Evolutionary conservation across 2,888 invertebrate genomes (phyloP).

Genomic region (Pollenia griseotomentosa): DNA sequence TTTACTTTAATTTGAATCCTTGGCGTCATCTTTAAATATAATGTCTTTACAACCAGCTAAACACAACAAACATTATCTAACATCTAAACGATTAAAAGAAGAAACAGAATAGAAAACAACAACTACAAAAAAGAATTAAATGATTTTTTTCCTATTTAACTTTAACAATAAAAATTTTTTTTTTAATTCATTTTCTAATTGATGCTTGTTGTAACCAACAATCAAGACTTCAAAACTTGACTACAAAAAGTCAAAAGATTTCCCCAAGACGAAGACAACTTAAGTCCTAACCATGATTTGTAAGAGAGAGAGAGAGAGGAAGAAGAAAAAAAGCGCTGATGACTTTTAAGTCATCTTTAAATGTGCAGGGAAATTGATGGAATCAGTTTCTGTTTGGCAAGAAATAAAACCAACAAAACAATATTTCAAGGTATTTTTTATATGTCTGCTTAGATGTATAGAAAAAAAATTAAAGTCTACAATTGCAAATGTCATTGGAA

Average conservation of each 20-base stretch:
- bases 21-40: conserved; percentile 73
- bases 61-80: conserved; percentile 71
- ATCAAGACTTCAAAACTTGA: conserved; percentile 68
- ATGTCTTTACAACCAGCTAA: conserved; percentile 69
- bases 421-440: conserved; percentile 45
- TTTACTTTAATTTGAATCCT: conserved; percentile 61
- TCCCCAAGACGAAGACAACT: conserved; percentile 6
- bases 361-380: conserved; percentile 63
- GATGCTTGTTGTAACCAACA: conserved; percentile 72
- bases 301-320: neutral
- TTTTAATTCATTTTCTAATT: conserved; percentile 72
- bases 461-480: conserved; percentile 14
- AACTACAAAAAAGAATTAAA: conserved; percentile 23
- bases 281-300: conserved; percentile 2
- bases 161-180: conserved; percentile 23
- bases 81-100: conserved; percentile 64
- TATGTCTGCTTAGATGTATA: neutral
- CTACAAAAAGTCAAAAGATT: conserved; percentile 15
- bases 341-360: conserved; percentile 69
- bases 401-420: conserved; percentile 1
- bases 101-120: conserved; percentile 14
- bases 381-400: conserved; percentile 56
- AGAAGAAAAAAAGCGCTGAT: conserved; percentile 67
- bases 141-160: conserved; percentile 17
- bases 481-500: conserved; percentile 72